Evolutionary conservation across 2,888 invertebrate species (phyloP).

Genomic region (Lithophane semibrunnea): DNA sequence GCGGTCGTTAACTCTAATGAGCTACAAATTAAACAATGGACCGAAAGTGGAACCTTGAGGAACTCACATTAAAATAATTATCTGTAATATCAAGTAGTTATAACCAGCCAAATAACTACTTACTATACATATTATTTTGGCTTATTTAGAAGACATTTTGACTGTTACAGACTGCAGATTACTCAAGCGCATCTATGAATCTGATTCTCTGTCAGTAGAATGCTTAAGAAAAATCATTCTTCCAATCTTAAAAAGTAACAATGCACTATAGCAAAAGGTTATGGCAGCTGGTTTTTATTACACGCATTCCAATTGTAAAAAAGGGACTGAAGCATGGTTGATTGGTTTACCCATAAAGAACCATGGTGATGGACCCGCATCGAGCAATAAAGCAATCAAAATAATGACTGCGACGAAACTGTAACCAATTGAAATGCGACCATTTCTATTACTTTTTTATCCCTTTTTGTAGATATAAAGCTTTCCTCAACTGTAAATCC

Average conservation of each 20-base stretch:
- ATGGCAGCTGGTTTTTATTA: background rate
- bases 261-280: background rate
- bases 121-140: background rate
- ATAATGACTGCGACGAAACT: conserved; percentile 20
- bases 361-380: conserved; percentile 36
- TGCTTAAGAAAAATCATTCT: background rate
- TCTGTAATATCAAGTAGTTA: conserved; percentile 4
- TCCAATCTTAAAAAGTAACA: background rate
- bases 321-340: conserved; percentile 11
- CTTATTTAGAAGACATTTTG: background rate
- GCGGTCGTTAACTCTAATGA: conserved; percentile 54
- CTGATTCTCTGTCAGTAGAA: conserved; percentile 2
- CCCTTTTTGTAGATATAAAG: conserved; percentile 6
- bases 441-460: conserved; percentile 35
- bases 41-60: conserved; percentile 64
- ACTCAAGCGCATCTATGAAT: background rate
- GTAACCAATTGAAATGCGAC: conserved; percentile 33
- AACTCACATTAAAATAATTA: conserved; percentile 54
- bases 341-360: conserved; percentile 30
- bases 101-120: conserved; percentile 12
- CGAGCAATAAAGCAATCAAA: conserved; percentile 43
- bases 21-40: conserved; percentile 63
- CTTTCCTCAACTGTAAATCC: conserved; percentile 22
- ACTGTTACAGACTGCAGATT: background rate
- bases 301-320: conserved; percentile 25